Base-by-base conservation (phyloP, 2,113 vertebrate genomes). In the Burhinus bistriatus region DNA sequence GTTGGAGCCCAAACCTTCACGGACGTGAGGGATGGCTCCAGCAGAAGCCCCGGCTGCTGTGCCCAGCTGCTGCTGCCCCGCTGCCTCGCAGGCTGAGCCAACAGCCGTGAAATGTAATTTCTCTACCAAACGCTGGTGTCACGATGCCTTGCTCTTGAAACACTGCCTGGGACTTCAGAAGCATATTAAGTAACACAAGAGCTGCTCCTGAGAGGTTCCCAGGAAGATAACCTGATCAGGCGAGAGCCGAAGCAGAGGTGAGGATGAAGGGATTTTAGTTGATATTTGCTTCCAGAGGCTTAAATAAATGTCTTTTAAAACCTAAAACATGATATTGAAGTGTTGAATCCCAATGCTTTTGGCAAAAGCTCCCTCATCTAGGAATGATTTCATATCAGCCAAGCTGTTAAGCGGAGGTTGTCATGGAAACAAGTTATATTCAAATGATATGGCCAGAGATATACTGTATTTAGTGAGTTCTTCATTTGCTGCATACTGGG, bases 361-460 rank as follows among this genome's bases (percentile, higher is more conserved):
- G 95, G 96, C 96, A 98, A 97, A 82, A 95, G 90, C 88, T 97
- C 96, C 90, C 95, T 96, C 95, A 97, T 97, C 96, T 89, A 95
- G 97, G 96, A 98, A 97, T 97, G 96, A 98, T 97, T 97, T 95
- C 95, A 97, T 96, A 97, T 97, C 94, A 98, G 88, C 92, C 96
- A 97, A 97, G 95, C 97, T 97, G 97, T 95, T 98, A 97, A 97
- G 95, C 54, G 65, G 92, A 97, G 85, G 97, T 98, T 98, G 98
- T 95, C 98, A 98, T 98, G 97, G 98, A 95, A 98, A 98, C 97
- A 95, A 97, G 96, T 98, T 97, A 79, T 97, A 96, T 97, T 98
- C 97, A 97, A 97, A 97, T 97, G 95, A 97, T 93, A 97, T 51
- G 85, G 95, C 93, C 93, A 95, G 97, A 97, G 96, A 95, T 75